phyloP scores from a whole-genome alignment of 2,888 invertebrate genomes.

The Omphaloscelis lunosa region DNA sequence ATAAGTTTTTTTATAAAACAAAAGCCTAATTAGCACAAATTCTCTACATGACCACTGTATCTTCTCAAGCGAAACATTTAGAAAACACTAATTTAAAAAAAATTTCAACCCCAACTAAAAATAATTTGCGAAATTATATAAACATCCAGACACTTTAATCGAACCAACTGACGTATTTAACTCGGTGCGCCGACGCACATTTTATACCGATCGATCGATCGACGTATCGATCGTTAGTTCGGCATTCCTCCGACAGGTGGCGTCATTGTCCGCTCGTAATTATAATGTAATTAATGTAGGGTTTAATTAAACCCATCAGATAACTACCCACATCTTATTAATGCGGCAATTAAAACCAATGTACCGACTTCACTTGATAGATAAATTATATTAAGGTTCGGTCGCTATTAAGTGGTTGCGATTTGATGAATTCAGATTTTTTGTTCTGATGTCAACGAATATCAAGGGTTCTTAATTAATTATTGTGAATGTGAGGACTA shows the following conservation, averaged over 20 bases:
- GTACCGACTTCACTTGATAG: conserved; percentile 53
- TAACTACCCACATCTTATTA: conserved; percentile 81
- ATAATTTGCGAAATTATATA: conserved; percentile 45
- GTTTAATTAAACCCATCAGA: conserved; percentile 86
- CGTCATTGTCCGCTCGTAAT: conserved; percentile 85
- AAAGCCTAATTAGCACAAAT: conserved; percentile 30
- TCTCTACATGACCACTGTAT: not conserved
- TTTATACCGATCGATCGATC: conserved; percentile 66
- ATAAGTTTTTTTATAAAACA: not conserved
- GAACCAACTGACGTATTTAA: conserved; percentile 58
- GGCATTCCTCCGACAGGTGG: conserved; percentile 84
- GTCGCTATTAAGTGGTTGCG: not conserved
- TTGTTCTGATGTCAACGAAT: not conserved
- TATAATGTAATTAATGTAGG: conserved; percentile 88
- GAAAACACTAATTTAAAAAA: conserved; percentile 4
- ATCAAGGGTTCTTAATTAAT: too few relatives aligned
- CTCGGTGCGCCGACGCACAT: conserved; percentile 60
- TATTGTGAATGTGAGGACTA: too few relatives aligned
- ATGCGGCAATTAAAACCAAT: conserved; percentile 83
- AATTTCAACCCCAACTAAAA: conserved; percentile 28
- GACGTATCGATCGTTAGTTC: conserved; percentile 78
- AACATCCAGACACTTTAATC: conserved; percentile 61
- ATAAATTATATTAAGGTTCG: conserved; percentile 44
- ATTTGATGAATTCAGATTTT: conserved; percentile 7
- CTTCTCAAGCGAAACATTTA: not conserved